Conservation (phyloP, 2,113 vertebrate genomes). For the Paraplagusia blochii region DNA sequence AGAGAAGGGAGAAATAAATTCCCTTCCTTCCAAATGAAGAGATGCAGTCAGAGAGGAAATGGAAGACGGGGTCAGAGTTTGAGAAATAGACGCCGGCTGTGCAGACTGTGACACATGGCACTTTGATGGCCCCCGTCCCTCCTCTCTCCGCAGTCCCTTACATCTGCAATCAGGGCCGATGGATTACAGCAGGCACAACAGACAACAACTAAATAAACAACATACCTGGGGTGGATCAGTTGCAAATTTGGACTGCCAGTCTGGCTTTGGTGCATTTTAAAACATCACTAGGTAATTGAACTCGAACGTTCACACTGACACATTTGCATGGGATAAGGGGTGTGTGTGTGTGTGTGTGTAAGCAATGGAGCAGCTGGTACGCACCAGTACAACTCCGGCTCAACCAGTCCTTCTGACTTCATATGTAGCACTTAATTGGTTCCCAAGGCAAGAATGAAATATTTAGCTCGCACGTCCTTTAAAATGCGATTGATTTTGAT, state of each 20-base stretch:
- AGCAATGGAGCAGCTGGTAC: constrained; percentile 77
- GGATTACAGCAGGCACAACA: constrained; percentile 75
- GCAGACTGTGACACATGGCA: constrained; percentile 59
- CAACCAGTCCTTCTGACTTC: constrained; percentile 79
- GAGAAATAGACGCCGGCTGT: constrained; percentile 70
- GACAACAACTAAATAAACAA: constrained; percentile 79
- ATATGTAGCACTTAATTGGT: constrained; percentile 80
- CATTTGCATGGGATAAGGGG: constrained; percentile 73
- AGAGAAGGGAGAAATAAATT: constrained; percentile 22
- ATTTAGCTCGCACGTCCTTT: constrained; percentile 79
- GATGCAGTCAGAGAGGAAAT: constrained; percentile 16
- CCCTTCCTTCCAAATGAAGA: constrained; percentile 2
- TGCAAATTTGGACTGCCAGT: constrained; percentile 77
- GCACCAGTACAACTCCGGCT: constrained; percentile 78
- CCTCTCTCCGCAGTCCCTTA: constrained; percentile 63
- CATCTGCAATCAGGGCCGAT: constrained; percentile 77
- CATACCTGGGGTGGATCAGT: constrained; percentile 78
- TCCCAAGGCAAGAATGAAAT: constrained; percentile 81
- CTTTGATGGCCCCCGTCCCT: constrained; percentile 69
- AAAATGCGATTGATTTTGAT: constrained; percentile 80
- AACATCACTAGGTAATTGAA: constrained; percentile 80
- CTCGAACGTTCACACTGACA: constrained; percentile 75
- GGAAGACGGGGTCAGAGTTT: constrained; percentile 50
- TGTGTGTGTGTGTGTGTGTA: constrained; percentile 59
- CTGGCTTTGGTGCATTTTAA: constrained; percentile 79